Base-by-base conservation (phyloP, 2,797 vertebrate genomes). In the Falco naumanni region DNA sequence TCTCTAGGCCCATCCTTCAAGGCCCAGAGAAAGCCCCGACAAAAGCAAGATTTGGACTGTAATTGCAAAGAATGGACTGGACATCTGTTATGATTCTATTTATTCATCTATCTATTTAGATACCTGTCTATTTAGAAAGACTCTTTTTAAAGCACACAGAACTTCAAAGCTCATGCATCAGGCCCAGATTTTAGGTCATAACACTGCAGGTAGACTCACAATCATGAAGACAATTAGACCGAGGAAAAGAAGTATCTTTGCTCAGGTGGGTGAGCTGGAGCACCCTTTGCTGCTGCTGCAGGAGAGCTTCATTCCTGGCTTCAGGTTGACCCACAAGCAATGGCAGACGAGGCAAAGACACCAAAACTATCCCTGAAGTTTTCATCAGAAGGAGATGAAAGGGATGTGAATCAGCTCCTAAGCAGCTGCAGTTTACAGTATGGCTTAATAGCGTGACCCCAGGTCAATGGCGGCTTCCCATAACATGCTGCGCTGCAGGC, bases 341-440 rank as follows among this genome's bases (percentile, higher is more conserved):
- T 1, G 2, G 56, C 60, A 77, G 48, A 59, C 17, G 59, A 70
- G 74, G 16, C 50, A 93, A 90, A 77, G 74, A 54, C 47, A 84
- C 45, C 3, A 5, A 66, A 39, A 53, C 60, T 4, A 1, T 51
- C 71, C 25, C 24, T 92, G 56, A 84, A 70, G 34, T 16, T 84
- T 92, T 96, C 61, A 22, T 70, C 59, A 72, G 64, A 79, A 87
- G 7, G 69, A 84, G 77, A 87, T 89, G 64, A 87, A 80, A 96
- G 89, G 75, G 93, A 80, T 56, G 20, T 96, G 93, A 97, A 95
- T 96, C 90, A 93, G 77, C 89, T 77, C 84, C 64, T 66, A 89
- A 28, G 26, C 66, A 94, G 95, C 71, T 93, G 60, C 78, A 89
- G 95, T 91, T 97, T 96, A 94, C 81, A 87, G 54, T 16, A 41